These are phyloP conservation scores for Poecile atricapillus DNA, from an alignment of 2,113 vertebrate species.

Conservation along the genomic window DNA sequence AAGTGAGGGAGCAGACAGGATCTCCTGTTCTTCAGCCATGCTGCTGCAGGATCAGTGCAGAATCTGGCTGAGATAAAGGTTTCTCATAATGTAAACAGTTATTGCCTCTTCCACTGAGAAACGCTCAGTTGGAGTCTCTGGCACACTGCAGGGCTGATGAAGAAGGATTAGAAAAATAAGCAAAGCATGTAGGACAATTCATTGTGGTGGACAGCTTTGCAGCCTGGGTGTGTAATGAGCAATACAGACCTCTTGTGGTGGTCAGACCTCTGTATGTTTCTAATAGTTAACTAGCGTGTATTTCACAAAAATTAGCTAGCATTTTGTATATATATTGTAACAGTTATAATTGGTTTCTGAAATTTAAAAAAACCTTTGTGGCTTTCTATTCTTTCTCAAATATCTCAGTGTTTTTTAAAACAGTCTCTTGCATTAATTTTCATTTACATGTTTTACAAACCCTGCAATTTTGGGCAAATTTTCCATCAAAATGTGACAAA, in stretches of 20 bases:
- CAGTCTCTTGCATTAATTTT: not conserved
- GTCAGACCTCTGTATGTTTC: not conserved
- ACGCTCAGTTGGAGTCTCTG: not conserved
- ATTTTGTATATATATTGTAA: not conserved
- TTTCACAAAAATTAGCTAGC: not conserved
- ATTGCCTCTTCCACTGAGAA: not conserved
- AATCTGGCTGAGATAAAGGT: not conserved
- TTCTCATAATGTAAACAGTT: not conserved
- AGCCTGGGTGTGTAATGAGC: not conserved
- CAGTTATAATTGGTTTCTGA: not conserved
- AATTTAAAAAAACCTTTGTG: not conserved
- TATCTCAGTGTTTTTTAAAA: not conserved
- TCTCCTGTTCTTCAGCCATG: not conserved
- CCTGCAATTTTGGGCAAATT: not conserved
- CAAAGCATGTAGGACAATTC: rapidly evolving
- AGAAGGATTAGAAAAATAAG: not conserved
- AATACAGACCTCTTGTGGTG: not conserved
- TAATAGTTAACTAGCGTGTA: not conserved
- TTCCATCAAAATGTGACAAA: constrained; percentile 7
- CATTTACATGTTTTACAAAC: not conserved
- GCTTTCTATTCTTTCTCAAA: not conserved
- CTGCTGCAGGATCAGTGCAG: not conserved
- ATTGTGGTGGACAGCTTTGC: not conserved
- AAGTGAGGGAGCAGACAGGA: not conserved
- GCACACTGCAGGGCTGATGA: rapidly evolving